Conservation (phyloP, 2,888 invertebrate species). For the Acronicta psi region DNA sequence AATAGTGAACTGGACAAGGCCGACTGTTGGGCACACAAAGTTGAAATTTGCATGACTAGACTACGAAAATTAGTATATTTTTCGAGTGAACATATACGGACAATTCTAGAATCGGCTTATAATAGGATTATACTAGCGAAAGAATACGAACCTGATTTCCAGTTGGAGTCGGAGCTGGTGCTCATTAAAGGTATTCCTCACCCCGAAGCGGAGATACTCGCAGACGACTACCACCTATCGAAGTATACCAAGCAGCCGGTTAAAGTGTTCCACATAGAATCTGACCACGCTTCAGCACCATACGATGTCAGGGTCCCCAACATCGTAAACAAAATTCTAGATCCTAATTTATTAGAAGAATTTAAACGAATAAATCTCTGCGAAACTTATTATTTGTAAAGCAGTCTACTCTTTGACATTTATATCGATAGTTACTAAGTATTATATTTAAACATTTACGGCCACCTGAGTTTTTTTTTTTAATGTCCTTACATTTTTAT, state of each 20-base stretch:
- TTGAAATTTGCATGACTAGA: conserved; percentile 48
- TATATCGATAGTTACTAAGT: too few species aligned
- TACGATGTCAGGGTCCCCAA: conserved; percentile 63
- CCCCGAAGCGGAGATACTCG: conserved; percentile 28
- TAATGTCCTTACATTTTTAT: too few species aligned
- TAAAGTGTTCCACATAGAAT: conserved; percentile 56
- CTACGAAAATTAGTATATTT: conserved; percentile 45
- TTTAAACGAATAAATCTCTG: conserved; percentile 60
- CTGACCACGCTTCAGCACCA: conserved; percentile 59
- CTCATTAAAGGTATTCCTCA: conserved; percentile 56
- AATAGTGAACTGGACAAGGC: conserved; percentile 45
- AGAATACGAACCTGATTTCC: conserved; percentile 61
- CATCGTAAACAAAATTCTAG: conserved; percentile 62
- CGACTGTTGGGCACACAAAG: conserved; percentile 55
- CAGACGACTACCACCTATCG: conserved; percentile 66
- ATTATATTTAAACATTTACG: too few species aligned
- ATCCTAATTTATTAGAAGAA: conserved; percentile 53
- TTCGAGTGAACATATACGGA: conserved; percentile 58
- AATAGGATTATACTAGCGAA: conserved; percentile 58
- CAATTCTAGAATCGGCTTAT: conserved; percentile 57
- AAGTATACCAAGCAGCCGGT: conserved; percentile 65
- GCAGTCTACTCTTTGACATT: too few species aligned
- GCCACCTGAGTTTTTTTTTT: too few species aligned
- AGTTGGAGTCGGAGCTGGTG: conserved; percentile 63
- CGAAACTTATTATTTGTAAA: conserved; percentile 17